Conservation (phyloP, 2,113 vertebrate genomes). For the Gymnorhina tibicen region DNA sequence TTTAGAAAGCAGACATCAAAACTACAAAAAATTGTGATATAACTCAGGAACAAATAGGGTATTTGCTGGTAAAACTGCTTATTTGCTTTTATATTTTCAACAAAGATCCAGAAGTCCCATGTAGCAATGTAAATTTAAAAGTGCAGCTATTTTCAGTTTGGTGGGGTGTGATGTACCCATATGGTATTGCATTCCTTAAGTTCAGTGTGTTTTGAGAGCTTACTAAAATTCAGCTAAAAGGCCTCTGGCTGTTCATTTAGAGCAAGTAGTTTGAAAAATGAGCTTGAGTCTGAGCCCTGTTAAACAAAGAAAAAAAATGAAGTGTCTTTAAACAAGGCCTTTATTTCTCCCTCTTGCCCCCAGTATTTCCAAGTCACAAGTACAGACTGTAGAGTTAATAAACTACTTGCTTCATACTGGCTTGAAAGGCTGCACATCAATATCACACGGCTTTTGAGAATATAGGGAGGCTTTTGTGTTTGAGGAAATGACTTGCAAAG, state of each 20-base stretch:
- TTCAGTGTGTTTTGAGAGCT: neutral
- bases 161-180: neutral
- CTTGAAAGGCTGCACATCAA: neutral
- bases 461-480: neutral
- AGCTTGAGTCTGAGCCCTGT: neutral
- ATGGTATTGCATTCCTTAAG: neutral
- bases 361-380: neutral
- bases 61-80: neutral
- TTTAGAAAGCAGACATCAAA: neutral
- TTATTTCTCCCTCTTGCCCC: accelerated
- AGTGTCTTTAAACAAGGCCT: neutral
- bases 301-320: neutral
- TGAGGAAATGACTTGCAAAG: neutral
- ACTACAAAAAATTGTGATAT: neutral
- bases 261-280: neutral
- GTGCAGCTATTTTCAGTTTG: neutral
- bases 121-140: neutral
- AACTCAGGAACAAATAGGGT: neutral
- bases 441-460: neutral
- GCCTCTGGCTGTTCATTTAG: neutral
- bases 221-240: neutral
- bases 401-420: neutral
- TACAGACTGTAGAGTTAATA: neutral
- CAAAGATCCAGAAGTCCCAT: neutral
- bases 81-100: neutral